phyloP scores from a whole-genome alignment of 2,888 invertebrate genomes.

The Lasioglossum calceatum region DNA sequence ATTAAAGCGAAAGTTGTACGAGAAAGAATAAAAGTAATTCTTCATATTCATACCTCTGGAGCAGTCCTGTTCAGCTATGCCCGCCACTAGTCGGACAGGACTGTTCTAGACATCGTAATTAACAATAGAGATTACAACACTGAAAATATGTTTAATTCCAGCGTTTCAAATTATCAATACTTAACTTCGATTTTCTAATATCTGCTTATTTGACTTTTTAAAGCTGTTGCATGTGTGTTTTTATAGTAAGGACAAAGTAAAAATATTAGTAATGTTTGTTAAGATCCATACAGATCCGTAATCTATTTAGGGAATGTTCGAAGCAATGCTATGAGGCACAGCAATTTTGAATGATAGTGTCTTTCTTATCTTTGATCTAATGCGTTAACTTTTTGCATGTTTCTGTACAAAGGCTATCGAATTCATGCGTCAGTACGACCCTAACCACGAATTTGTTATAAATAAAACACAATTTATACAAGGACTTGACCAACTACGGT shows the following conservation, averaged over 20 bases:
- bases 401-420: constrained; percentile 85
- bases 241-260: background rate
- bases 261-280: background rate
- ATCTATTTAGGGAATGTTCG: background rate
- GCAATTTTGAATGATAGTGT: background rate
- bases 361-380: background rate
- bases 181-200: background rate
- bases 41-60: background rate
- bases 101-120: background rate
- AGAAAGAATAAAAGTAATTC: constrained; percentile 86
- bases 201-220: background rate
- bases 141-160: background rate
- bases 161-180: background rate
- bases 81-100: too few species aligned
- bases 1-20: constrained; percentile 90
- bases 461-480: constrained; percentile 89
- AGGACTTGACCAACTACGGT: constrained; percentile 88
- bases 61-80: too few species aligned
- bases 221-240: background rate
- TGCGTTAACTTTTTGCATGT: background rate
- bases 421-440: constrained; percentile 89
- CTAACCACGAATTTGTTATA: constrained; percentile 87
- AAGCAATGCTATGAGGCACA: background rate
- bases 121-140: background rate
- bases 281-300: too few species aligned